Base-by-base conservation (phyloP, 2,888 invertebrate genomes). In the Drosophila colorata region DNA sequence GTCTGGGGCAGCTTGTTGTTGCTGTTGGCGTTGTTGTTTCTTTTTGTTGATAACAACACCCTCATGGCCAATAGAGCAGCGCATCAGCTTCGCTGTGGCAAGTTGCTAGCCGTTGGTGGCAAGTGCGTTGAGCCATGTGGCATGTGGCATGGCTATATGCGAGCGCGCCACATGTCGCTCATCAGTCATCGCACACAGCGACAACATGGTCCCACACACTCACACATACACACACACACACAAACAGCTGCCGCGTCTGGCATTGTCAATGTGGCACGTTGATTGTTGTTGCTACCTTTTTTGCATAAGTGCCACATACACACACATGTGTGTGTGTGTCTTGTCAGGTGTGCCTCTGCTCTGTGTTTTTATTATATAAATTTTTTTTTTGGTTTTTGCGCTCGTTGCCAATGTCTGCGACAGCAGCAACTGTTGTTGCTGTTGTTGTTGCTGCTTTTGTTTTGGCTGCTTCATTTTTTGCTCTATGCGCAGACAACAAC, bases 261-360 rank as follows among this genome's bases (percentile, higher is more conserved):
- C 79, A 79, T 81, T 83, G 87, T 87, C 85, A 81, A 81, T 85
- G 87, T 66, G 82, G 83, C 82, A 81, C 87, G 87, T 84, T 82
- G 85, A 77, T 81, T 83, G 85, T 87, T 87, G 82, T 79, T 83
- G 71, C 80, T 85, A 77, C 80, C 88, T 88, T 85, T 88, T 85
- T 85, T 88, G 88, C 85, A 85, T 85, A 88, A 86, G 84, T 84
- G 80, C 68, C 79, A 73, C 69, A 74, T 28, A 28, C 55, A 57
- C 48, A 35, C 2, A 9, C 25, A 43, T 53, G 41, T 59, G 41
- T 44, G 31, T 48, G 47, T 61, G 59, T 48, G 60, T 59, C 64
- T 76, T 57, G 60, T 64, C 74, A 78, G 79, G 79, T 81, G 79
- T 66, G 70, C 74, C 25, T 61, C 59, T 44, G 20, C 37, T 44